Conservation (phyloP, 1,140 invertebrate genomes). For the Pseudomyrmex pallidus region DNA sequence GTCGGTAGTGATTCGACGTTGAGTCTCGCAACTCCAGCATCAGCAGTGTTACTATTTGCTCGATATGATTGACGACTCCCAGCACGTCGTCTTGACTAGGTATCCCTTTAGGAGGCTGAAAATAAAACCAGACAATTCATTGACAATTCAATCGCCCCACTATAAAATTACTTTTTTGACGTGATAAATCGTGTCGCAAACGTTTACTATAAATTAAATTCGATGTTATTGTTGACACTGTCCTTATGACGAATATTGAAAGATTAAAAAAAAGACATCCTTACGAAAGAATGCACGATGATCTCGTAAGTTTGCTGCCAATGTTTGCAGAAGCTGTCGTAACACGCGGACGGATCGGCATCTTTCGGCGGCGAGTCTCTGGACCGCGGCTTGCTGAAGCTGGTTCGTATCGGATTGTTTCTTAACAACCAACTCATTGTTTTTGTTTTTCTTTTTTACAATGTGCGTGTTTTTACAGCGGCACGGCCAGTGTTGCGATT, state of each 20-base stretch:
- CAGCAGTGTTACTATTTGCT: constrained; percentile 96
- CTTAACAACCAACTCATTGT: constrained; percentile 88
- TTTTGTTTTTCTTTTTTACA: constrained; percentile 31
- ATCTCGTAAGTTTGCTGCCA: constrained; percentile 96
- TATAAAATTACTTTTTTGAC: not conserved
- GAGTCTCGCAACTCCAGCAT: constrained; percentile 90
- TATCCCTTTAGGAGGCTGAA: constrained; percentile 82
- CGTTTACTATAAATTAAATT: not conserved
- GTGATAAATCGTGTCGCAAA: no score
- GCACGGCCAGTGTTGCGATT: not conserved
- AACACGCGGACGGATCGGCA: constrained; percentile 92
- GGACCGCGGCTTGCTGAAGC: constrained; percentile 84
- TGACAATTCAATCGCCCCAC: not conserved
- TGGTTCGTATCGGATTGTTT: constrained; percentile 86
- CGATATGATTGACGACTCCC: constrained; percentile 95
- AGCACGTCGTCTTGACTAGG: constrained; percentile 93
- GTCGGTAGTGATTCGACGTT: constrained; percentile 81
- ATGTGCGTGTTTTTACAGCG: not conserved
- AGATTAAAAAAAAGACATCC: constrained; percentile 23
- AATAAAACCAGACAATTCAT: constrained; percentile 21
- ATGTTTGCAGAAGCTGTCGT: constrained; percentile 97
- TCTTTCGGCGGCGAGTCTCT: constrained; percentile 85
- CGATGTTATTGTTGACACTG: not conserved
- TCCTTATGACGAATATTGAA: not conserved
- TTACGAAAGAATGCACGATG: constrained; percentile 89